phyloP scores from a whole-genome alignment of 1,140 invertebrate genomes.

The Zeugodacus cucurbitae region DNA sequence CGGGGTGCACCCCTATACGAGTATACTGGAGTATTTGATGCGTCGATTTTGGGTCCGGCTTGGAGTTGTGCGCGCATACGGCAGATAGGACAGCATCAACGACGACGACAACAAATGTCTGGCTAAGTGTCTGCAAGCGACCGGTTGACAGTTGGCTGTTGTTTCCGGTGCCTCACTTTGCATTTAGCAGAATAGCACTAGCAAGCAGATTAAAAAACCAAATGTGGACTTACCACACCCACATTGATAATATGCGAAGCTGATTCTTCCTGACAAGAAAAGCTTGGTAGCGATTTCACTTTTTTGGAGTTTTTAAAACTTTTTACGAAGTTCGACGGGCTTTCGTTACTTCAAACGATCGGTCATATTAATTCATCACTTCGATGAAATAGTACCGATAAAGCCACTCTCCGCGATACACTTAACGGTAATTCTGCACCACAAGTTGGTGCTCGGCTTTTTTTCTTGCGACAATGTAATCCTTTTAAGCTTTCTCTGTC shows the following conservation, averaged over 20 bases:
- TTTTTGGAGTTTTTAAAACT: too few relatives aligned
- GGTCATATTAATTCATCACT: background rate
- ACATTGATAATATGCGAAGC: background rate
- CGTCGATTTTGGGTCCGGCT: background rate
- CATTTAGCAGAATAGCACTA: background rate
- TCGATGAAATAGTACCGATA: background rate
- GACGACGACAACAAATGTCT: background rate
- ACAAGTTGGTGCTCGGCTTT: too few relatives aligned
- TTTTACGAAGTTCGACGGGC: too few relatives aligned
- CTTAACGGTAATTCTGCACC: too few relatives aligned
- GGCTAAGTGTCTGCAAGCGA: background rate
- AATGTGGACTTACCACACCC: background rate
- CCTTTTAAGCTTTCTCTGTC: too few relatives aligned
- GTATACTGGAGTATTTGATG: background rate
- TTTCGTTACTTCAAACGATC: background rate
- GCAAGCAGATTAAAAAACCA: background rate
- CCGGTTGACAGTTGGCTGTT: background rate
- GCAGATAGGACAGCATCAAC: background rate
- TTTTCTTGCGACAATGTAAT: too few relatives aligned
- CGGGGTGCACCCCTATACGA: background rate
- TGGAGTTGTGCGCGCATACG: background rate
- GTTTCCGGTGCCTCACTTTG: background rate
- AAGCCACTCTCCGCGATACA: too few relatives aligned
- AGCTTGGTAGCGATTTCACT: background rate
- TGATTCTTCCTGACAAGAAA: background rate